These are phyloP conservation scores for Lordiphosa clarofinis DNA, from an alignment of 1,140 invertebrate genomes.

Conservation along the genomic window DNA sequence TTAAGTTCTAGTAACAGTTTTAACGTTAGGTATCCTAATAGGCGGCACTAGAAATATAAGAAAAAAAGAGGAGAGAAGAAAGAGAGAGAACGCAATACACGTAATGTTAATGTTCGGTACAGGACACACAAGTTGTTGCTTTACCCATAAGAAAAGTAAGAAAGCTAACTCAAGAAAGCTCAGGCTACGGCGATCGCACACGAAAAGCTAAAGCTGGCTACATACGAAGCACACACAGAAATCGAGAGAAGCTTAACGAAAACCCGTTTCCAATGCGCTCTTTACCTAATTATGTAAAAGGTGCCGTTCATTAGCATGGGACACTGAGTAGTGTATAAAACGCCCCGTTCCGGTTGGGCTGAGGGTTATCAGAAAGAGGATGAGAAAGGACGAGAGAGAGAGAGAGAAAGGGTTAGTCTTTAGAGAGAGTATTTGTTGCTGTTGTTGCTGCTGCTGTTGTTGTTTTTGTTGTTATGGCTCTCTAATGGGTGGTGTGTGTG, in stretches of 20 bases:
- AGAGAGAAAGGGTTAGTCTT: slow-evolving; percentile 45
- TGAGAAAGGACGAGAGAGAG: slow-evolving; percentile 19
- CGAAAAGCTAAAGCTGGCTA: no score
- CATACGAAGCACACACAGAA: neutral
- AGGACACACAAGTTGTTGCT: no score
- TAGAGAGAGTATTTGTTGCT: slow-evolving; percentile 10
- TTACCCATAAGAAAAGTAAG: slow-evolving; percentile 30
- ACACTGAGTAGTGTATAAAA: slow-evolving; percentile 78
- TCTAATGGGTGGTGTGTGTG: slow-evolving; percentile 16
- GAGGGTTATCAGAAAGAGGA: slow-evolving; percentile 43
- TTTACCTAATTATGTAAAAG: slow-evolving; percentile 79
- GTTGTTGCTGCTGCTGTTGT: neutral
- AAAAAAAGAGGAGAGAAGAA: slow-evolving; percentile 47
- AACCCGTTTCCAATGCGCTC: slow-evolving; percentile 15
- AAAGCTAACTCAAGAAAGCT: slow-evolving; percentile 46
- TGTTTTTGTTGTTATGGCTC: slow-evolving; percentile 3
- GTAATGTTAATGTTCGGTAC: slow-evolving; percentile 8
- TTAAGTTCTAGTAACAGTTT: slow-evolving; percentile 68
- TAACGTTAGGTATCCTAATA: slow-evolving; percentile 80
- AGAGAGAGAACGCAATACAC: slow-evolving; percentile 14
- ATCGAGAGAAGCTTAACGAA: slow-evolving; percentile 6
- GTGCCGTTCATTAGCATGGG: slow-evolving; percentile 79
- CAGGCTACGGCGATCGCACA: slow-evolving; percentile 39
- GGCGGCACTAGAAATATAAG: slow-evolving; percentile 80
- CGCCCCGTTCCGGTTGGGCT: slow-evolving; percentile 74